Evolutionary conservation across 2,797 vertebrate species (phyloP), one percentile per base, ranked within the genome.

Genomic region (Acrossocheilus wenchowensis): DNA sequence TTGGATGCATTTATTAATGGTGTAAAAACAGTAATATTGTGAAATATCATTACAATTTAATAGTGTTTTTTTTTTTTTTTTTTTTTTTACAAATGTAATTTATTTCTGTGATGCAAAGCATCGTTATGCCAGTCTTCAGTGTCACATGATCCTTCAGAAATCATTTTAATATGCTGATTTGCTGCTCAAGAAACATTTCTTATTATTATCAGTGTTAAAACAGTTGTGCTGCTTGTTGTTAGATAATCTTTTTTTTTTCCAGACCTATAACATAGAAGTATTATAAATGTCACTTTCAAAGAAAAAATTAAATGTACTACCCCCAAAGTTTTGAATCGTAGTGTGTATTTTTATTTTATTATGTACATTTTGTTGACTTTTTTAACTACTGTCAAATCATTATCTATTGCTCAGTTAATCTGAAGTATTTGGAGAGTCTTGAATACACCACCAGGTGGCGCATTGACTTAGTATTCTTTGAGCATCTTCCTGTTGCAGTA

Each of bases 371-470:
- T 11, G 19, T 39, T 43, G 6, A 14, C 0, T 68, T 19, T 19
- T 69, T 69, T 64, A 39, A 69, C 9, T 21, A 69, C 17, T 10
- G 3, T 21, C 5, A 10, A 10, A 26, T 12, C 11, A n/a, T n/a
- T n/a, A 6, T 68, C 7, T 36, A 19, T 68, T 8, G 14, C 39
- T 64, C 19, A 3, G 41, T 43, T 2, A 8, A 36, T 17, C 17
- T 7, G 26, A 36, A 34, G 14, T 17, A n/a, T 39, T 8, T 68
- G 34, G 15, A 14, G 30, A 48, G 21, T 34, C 15, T 39, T 8
- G 4, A 36, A 48, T 17, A 5, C 11, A 74, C 54, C 85, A 86
- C 23, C 68, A 43, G 81, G 26, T 71, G 68, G 69, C 81, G 30
- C 5, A 30, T 82, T 60, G 50, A 19, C 34, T 60, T 11, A 14